Percentiles rank a stretch among this genome's conserved stretches.
Conservation (phyloP, 2,113 vertebrate species). For the Corythornis madagascariensis region DNA sequence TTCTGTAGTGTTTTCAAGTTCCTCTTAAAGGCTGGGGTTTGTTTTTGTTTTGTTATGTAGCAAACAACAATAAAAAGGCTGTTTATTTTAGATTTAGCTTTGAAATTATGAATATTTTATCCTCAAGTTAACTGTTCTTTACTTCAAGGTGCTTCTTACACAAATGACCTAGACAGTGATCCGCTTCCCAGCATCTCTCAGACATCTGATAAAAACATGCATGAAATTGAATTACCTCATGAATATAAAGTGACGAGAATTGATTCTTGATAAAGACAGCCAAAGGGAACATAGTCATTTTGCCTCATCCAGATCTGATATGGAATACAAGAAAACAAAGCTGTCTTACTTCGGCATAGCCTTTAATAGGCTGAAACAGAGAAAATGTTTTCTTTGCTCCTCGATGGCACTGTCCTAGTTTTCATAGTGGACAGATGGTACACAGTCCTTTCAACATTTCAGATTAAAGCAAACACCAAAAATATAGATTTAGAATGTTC, state of each 20-base stretch:
- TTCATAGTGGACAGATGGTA: background rate
- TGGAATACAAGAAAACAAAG: background rate
- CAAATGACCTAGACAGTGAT: slow-evolving; percentile 2
- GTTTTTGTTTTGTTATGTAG: background rate
- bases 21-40: background rate
- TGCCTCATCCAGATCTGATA: background rate
- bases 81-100: slow-evolving; percentile 6
- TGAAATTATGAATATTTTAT: slow-evolving; percentile 16
- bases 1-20: background rate
- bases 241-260: slow-evolving; percentile 55
- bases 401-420: background rate
- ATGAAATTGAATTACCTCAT: slow-evolving; percentile 38
- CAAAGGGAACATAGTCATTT: slow-evolving; percentile 1
- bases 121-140: background rate
- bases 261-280: slow-evolving; percentile 7
- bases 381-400: background rate
- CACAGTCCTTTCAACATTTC: background rate
- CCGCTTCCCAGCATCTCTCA: background rate
- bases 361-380: background rate
- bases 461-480: background rate
- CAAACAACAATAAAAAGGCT: background rate
- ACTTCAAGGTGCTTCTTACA: background rate
- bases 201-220: background rate
- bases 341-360: background rate
- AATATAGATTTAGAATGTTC: background rate